Base-by-base conservation (phyloP, 2,888 invertebrate species). In the Amphipoea lucens region DNA sequence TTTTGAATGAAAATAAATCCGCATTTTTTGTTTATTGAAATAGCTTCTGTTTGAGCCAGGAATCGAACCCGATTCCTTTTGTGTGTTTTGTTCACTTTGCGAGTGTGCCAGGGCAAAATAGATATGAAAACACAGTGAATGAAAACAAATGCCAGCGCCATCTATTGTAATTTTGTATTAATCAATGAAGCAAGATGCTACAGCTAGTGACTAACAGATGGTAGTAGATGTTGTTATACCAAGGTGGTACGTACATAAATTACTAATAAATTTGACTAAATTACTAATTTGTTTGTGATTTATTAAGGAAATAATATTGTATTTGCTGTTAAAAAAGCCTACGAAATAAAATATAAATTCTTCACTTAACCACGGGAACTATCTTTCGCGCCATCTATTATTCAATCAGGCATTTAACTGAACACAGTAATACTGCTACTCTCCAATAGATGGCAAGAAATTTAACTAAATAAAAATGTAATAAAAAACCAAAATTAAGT, bases 161-260 rank as follows among this genome's bases (percentile, higher is more conserved):
- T 81, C 87, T 88, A 42, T 40, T 36, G 11, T 2, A 4, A 20
- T 36, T 36, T 7, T 5, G 5, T 29, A 3, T 2, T 36, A 40
- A 67, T 42, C 0, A 4, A 11, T 36, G 9, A 4, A 20, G 6
- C 6, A 40, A 23, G 5, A 36, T 60, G 17, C 7, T 63, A 20
- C n/a, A 63, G 23, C 67, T 51, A 66, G 6, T 60, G 12, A 11
- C 11, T 29, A 54, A 54, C 20, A 84, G 87, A 82, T 82, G 73
- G 72, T 80, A 48, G n/a, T 60, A 67, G n/a, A 7, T 4, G 3
- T n/a, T 3, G 4, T n/a, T 9, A 9, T 9, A 40, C 2, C 1
- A 6, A 72, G 67, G 57, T 42, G 51, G 48, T 57, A 57, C 3
- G 14, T 4, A 12, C n/a, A 14, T 9, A 12, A 4, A 62, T 51